Base-by-base conservation (phyloP, 2,888 invertebrate species). In the Elgonia sp. region DNA sequence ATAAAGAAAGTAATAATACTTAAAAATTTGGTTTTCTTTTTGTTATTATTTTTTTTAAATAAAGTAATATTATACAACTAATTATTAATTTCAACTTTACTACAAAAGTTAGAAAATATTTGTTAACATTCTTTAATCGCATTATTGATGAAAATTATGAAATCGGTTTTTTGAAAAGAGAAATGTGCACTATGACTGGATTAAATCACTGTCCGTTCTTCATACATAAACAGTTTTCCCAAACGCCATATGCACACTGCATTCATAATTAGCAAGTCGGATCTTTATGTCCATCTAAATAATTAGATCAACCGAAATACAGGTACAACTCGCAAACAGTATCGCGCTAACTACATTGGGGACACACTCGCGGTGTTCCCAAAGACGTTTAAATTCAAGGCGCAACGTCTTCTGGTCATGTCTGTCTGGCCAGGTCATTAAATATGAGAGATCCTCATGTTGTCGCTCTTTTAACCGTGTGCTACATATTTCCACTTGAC, bases 351-450 rank as follows among this genome's bases (percentile, higher is more conserved):
- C 84, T 46, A 77, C 84, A 14, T 80, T 39, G 62, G 80, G 72
- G 67, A 73, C 60, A 73, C 75, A 29, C 16, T 67, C 29, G 29
- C 42, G 67, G 46, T 21, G 70, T 70, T 81, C 73, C 76, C 57
- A 80, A 77, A 81, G 82, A 88, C 29, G 91, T 93, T 93, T 91
- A 93, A 92, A 92, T 93, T 92, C 92, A 92, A 90, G 89, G 89
- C 90, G 90, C 91, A 91, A 89, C 91, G 91, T 92, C 91, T 90
- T 91, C 83, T 89, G 91, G 91, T 90, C 76, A 91, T 89, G 92
- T 91, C 90, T 86, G 90, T 91, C 91, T 92, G 92, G 91, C 91
- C 90, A 90, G 91, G 91, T 93, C 92, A 93, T 93, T 93, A 93
- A 93, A 93, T 92, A 93, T 92, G 91, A 93, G 80, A 67, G 69